Percentiles rank a stretch among this genome's conserved stretches.
phyloP scores from a whole-genome alignment of 92 coral and sea anemone species.

The Phymanthus crucifer region DNA sequence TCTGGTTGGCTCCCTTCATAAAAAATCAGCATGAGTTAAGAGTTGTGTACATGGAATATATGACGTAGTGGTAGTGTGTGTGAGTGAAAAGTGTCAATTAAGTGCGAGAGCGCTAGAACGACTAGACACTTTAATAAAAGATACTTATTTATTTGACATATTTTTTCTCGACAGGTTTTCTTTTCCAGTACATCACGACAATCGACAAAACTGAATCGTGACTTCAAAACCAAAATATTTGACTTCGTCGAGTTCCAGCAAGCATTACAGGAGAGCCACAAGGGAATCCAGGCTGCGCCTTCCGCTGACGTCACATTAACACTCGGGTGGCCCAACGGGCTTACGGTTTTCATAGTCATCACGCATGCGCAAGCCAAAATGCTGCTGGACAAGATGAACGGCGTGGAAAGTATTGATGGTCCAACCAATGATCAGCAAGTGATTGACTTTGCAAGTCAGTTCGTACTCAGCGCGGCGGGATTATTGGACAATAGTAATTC shows the following conservation, averaged over 20 bases:
- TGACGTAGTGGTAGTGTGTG: no score
- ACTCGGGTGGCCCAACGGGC: slow-evolving; percentile 10
- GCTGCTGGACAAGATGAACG: background rate
- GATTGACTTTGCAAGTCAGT: background rate
- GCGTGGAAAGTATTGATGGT: background rate
- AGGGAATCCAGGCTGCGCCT: background rate
- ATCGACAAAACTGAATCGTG: slow-evolving; percentile 57
- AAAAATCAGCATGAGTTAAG: no score
- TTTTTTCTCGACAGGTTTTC: slow-evolving; percentile 38
- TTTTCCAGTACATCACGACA: slow-evolving; percentile 46
- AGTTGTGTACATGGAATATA: no score
- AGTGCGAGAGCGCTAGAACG: no score
- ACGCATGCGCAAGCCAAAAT: slow-evolving; percentile 15
- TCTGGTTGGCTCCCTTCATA: background rate
- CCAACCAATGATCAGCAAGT: background rate
- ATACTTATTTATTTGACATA: background rate
- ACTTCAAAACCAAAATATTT: slow-evolving; percentile 70
- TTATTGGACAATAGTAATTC: background rate
- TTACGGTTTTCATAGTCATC: background rate
- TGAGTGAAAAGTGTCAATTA: no score
- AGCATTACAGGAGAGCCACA: background rate
- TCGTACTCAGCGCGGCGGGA: background rate
- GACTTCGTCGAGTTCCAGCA: slow-evolving; percentile 36
- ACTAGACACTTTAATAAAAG: no score
- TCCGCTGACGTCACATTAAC: slow-evolving; percentile 9